Base-by-base conservation (phyloP, 2,113 vertebrate genomes). In the Telmatochromis brichardi region DNA sequence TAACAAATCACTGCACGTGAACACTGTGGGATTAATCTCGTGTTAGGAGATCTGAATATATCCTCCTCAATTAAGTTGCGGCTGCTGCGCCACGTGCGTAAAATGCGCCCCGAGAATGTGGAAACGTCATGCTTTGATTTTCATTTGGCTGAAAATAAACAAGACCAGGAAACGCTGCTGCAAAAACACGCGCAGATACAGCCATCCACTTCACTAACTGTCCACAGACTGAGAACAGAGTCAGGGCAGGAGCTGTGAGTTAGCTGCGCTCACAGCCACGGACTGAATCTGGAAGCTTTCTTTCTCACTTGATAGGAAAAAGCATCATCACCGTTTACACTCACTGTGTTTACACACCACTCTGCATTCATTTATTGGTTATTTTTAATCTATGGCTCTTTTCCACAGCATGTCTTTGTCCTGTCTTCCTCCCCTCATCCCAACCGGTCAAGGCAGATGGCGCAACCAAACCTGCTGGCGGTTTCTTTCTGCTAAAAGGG, bases 241-340 rank as follows among this genome's bases (percentile, higher is more conserved):
- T 73, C 37, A 26, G 65, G 23, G 37, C 37, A 45, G 37, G 15
- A 13, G n/a, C 65, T 23, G 65, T 42, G n/a, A 31, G 57, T 60
- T 3, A 31, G 21, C 53, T 31, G 26, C 31, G 5, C 58, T 33
- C 15, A 33, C 58, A 33, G 58, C 15, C 28, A 63, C 14, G 31
- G 15, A 33, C 14, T 33, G 9, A 0, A 11, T 63, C 58, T 71
- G 12, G 12, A 42, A 71, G 2, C 37, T 9, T 71, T 26, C 40
- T 71, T 23, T 13, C 65, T 45, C 37, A 26, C 37, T 42, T 71
- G 65, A 71, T 65, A 13, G 33, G 60, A 37, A 65, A 65, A 37
- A 5, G 17, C 10, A 4, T 65, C 60, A 65, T 42, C 40, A 42
- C 60, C 33, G 1, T 65, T 65, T 37, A 37, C 60, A 65, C 33